phyloP scores from a whole-genome alignment of 2,113 vertebrate genomes.

The Phrynocephalus versicolor region DNA sequence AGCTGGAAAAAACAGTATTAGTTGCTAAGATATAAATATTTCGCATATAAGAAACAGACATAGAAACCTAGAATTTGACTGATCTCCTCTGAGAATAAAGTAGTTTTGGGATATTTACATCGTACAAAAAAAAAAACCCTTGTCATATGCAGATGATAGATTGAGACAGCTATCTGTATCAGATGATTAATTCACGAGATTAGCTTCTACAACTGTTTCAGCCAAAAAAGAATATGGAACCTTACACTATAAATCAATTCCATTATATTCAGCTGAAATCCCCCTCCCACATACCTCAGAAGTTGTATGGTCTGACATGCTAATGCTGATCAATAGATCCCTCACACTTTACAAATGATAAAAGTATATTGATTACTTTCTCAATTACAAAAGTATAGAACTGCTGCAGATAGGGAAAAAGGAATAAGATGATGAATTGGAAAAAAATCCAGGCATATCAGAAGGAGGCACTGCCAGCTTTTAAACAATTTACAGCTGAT shows the following conservation, averaged over 20 bases:
- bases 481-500: neutral
- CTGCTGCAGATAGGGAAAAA: neutral
- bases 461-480: neutral
- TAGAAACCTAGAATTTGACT: neutral
- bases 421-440: neutral
- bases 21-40: neutral
- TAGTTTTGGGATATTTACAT: neutral
- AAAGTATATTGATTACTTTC: too few relatives aligned
- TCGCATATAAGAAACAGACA: neutral
- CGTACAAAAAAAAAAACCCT: neutral
- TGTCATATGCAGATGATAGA: neutral
- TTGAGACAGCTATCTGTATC: neutral
- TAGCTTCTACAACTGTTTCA: neutral
- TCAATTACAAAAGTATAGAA: neutral
- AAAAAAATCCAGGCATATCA: neutral
- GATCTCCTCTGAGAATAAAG: neutral
- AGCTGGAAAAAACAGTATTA: neutral
- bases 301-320: neutral
- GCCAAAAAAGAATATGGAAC: neutral
- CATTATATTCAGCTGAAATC: neutral
- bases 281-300: neutral
- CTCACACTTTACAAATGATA: neutral
- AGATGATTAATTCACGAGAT: neutral
- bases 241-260: neutral
- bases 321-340: neutral